Evolutionary conservation across 2,888 invertebrate genomes (phyloP).

Genomic region (Patella ulyssiponensis): DNA sequence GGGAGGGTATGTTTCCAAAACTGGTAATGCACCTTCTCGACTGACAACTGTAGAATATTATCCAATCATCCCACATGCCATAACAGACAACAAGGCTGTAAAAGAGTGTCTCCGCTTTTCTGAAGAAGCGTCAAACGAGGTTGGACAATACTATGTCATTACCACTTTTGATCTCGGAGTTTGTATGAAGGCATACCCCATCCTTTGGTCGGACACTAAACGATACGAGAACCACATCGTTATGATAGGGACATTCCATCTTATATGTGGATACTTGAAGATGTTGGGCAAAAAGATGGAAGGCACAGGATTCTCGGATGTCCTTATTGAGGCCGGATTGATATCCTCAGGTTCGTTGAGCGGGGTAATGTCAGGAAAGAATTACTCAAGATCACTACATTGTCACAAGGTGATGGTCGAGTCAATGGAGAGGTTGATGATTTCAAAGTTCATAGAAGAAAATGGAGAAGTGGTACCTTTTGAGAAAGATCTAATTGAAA

Average conservation of each 20-base stretch:
- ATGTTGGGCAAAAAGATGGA: constrained; percentile 39
- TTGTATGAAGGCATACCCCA: constrained; percentile 44
- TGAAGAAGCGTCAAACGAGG: constrained; percentile 27
- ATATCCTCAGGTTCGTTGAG: constrained; percentile 29
- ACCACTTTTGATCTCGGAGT: constrained; percentile 47
- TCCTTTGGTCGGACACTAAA: constrained; percentile 35
- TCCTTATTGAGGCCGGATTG: constrained; percentile 35
- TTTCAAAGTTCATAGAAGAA: constrained; percentile 17
- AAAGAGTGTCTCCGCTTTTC: constrained; percentile 38
- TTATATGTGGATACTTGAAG: not conserved
- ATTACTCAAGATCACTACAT: constrained; percentile 29
- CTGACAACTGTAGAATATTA: constrained; percentile 47
- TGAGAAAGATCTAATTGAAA: not conserved
- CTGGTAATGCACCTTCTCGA: constrained; percentile 30
- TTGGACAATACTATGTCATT: constrained; percentile 40
- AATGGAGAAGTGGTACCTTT: not conserved
- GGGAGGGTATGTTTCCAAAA: constrained; percentile 40
- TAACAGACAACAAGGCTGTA: constrained; percentile 43
- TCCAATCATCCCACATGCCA: constrained; percentile 42
- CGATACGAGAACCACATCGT: constrained; percentile 35
- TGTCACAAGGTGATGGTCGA: constrained; percentile 36
- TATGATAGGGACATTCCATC: constrained; percentile 39
- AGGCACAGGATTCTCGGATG: constrained; percentile 33
- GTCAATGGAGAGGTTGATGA: constrained; percentile 33
- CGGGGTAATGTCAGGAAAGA: constrained; percentile 31